Evolutionary conservation across 1,140 invertebrate species (phyloP), one percentile per base, ranked within the genome.

Genomic region (Neelides sp.): DNA sequence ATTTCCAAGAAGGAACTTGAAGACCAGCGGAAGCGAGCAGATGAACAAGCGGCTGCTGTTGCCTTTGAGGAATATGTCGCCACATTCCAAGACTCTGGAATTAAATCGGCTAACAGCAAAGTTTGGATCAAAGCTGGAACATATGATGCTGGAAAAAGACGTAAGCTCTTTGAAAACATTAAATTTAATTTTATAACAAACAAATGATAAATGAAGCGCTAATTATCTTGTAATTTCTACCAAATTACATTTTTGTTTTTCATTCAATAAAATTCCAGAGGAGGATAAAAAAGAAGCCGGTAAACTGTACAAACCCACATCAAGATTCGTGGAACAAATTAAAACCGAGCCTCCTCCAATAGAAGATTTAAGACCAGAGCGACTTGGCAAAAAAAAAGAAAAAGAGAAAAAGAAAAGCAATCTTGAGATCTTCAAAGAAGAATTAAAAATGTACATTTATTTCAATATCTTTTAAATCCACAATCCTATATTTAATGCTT

Each of bases 51-150:
- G 40, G 59, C 57, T 5, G 60, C 58, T 30, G 54, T 89, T 77
- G 90, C 85, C 4, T 95, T 93, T 70, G 83, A 95, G 75, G 91
- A 96, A 68, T 97, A 96, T 78, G 86, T 96, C 19, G 89, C 90
- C 49, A 92, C 90, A 12, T 98, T 98, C 72, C 87, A 94, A 76
- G 87, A 95, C 54, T 76, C 79, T 5, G 80, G 84, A 2, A 69
- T 73, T 23, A 80, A 75, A 64, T 83, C 83, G 63, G 72, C 75
- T 4, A 62, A 62, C 23, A 82, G 78, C 20, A 95, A 95, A 73
- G 80, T 93, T 47, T 98, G 93, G 89, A 85, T 98, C 0, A 94
- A 95, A 69, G 93, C 91, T 40, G 90, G 89, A 39, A 89, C 87
- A 2, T 95, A 96, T 63, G 90, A 96, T 80, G 86, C 90, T 50